Percentiles rank a stretch among this genome's conserved stretches.
Evolutionary conservation across 2,888 invertebrate species (phyloP).

Genomic region (Aphodius granarius): DNA sequence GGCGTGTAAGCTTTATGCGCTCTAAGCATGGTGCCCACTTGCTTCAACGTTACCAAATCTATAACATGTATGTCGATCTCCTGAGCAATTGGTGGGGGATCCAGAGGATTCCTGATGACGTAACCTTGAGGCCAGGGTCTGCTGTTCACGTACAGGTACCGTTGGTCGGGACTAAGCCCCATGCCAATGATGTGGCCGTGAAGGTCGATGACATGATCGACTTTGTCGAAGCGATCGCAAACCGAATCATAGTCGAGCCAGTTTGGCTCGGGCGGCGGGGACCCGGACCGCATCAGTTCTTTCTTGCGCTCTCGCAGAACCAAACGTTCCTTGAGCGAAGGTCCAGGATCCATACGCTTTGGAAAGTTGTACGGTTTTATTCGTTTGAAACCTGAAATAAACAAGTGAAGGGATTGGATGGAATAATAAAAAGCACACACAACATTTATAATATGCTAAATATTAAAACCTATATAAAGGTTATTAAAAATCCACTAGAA

Average conservation of each 20-base stretch:
- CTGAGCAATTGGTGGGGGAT: slow-evolving; percentile 83
- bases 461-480: too few relatives aligned
- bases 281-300: slow-evolving; percentile 53
- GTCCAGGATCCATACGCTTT: slow-evolving; percentile 67
- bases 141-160: slow-evolving; percentile 82
- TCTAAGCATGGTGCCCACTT: slow-evolving; percentile 76
- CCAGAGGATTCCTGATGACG: slow-evolving; percentile 71
- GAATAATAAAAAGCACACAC: too few relatives aligned
- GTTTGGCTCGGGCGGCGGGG: slow-evolving; percentile 61
- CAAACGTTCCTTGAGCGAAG: slow-evolving; percentile 66
- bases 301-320: slow-evolving; percentile 57
- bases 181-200: slow-evolving; percentile 88
- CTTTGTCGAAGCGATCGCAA: slow-evolving; percentile 69
- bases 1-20: slow-evolving; percentile 83
- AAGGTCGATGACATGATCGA: slow-evolving; percentile 80
- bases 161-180: slow-evolving; percentile 81
- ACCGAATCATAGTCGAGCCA: slow-evolving; percentile 71
- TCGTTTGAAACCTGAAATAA: slow-evolving; percentile 66
- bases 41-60: slow-evolving; percentile 73
- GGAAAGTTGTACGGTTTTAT: slow-evolving; percentile 72
- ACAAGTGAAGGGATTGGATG: too few relatives aligned
- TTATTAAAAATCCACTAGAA: too few relatives aligned
- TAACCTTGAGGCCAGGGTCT: slow-evolving; percentile 81
- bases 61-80: slow-evolving; percentile 88
- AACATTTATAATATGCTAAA: too few relatives aligned